These are phyloP conservation scores for Aricia artaxerxes DNA, from an alignment of 2,888 invertebrate genomes.

Conservation along the genomic window DNA sequence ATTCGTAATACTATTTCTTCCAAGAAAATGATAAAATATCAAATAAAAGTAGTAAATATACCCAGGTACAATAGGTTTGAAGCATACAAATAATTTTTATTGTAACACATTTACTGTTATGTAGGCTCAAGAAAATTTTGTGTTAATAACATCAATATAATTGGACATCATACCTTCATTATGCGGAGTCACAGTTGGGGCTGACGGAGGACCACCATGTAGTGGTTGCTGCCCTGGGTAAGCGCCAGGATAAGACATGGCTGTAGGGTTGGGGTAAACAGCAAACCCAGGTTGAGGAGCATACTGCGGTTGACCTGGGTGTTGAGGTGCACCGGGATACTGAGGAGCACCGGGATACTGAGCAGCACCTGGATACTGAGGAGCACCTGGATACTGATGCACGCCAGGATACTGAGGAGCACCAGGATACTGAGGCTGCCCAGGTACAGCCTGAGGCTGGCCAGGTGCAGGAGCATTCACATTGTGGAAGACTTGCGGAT, in stretches of 20 bases:
- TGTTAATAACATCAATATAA: constrained; percentile 33
- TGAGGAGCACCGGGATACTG: constrained; percentile 48
- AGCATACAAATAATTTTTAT: no score
- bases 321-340: constrained; percentile 33
- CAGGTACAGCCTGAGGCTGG: constrained; percentile 47
- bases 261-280: constrained; percentile 49
- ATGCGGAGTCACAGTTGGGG: constrained; percentile 39
- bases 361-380: constrained; percentile 10
- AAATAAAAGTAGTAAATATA: no score
- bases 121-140: not conserved
- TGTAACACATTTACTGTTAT: not conserved
- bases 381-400: constrained; percentile 38
- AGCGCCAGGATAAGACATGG: constrained; percentile 57
- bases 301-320: constrained; percentile 44
- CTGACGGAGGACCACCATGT: constrained; percentile 40
- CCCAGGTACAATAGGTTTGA: no score
- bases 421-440: constrained; percentile 42
- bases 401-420: constrained; percentile 47
- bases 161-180: constrained; percentile 41
- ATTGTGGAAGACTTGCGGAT: constrained; percentile 61
- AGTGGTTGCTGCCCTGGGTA: constrained; percentile 44
- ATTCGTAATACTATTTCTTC: no score
- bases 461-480: constrained; percentile 53
- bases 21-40: no score
- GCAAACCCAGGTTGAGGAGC: constrained; percentile 51